These are phyloP conservation scores for Plutomurus gul DNA, from an alignment of 1,140 invertebrate genomes.

Conservation along the genomic window DNA sequence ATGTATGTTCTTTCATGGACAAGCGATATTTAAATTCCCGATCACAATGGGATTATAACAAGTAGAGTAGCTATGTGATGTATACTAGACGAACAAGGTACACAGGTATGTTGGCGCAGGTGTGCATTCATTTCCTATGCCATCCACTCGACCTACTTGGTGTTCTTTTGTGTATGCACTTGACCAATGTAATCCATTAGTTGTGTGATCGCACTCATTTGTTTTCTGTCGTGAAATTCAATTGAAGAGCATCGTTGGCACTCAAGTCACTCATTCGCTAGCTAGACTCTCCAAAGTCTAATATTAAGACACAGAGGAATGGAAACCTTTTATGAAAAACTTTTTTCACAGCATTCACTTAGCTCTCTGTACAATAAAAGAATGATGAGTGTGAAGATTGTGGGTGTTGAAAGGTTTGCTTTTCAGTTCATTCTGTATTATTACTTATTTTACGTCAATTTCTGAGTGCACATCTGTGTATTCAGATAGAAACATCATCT, in stretches of 20 bases:
- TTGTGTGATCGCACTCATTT: constrained; percentile 13
- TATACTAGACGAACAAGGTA: neutral
- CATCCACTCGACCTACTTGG: neutral
- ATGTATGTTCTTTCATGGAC: neutral
- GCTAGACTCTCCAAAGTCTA: neutral
- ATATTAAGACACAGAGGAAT: constrained; percentile 12
- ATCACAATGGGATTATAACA: constrained; percentile 31
- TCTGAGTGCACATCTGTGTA: constrained; percentile 8
- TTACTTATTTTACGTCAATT: neutral
- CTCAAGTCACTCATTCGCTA: neutral
- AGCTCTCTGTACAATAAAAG: neutral
- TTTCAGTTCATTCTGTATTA: neutral
- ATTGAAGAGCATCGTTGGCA: neutral
- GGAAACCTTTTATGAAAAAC: no score
- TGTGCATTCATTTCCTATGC: neutral
- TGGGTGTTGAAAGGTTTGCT: neutral
- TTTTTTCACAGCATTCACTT: constrained; percentile 26
- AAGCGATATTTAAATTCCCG: neutral
- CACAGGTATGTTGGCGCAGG: constrained; percentile 5
- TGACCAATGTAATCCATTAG: constrained; percentile 17
- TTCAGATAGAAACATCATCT: neutral
- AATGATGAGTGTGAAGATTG: neutral
- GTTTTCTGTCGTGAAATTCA: constrained; percentile 1
- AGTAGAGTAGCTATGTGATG: neutral
- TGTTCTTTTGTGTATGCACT: neutral